Evolutionary conservation across 2,797 vertebrate species (phyloP).

Genomic region (Micropoecilia bifurca): DNA sequence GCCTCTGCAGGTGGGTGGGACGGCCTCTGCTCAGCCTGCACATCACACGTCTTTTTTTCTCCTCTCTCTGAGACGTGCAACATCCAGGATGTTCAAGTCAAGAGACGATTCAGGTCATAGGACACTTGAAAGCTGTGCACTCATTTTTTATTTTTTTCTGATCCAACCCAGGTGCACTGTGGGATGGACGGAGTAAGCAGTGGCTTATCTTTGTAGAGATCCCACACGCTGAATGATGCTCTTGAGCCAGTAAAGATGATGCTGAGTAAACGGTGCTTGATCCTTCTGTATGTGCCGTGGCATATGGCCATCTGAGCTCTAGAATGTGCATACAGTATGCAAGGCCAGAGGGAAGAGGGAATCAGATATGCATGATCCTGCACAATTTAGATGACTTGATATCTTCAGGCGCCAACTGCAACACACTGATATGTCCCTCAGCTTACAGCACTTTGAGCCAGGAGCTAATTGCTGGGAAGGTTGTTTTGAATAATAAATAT

Average conservation of each 20-base stretch:
- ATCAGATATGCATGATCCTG: constrained; percentile 67
- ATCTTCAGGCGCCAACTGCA: constrained; percentile 24
- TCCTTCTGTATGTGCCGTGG: constrained; percentile 50
- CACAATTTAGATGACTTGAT: constrained; percentile 58
- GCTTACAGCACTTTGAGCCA: constrained; percentile 1
- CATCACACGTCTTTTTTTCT: constrained; percentile 52
- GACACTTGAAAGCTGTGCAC: constrained; percentile 26
- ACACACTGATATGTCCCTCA: constrained; percentile 18
- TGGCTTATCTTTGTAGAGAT: constrained; percentile 45
- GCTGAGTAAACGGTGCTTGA: constrained; percentile 58
- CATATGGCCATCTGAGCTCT: constrained; percentile 66
- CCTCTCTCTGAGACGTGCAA: constrained; percentile 50
- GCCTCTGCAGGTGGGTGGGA: constrained; percentile 58
- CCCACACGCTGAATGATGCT: constrained; percentile 24
- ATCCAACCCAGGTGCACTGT: constrained; percentile 26
- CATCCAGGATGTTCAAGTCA: constrained; percentile 32
- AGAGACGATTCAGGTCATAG: constrained; percentile 37
- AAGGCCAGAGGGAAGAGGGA: constrained; percentile 47
- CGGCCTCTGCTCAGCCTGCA: constrained; percentile 54
- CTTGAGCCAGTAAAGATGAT: constrained; percentile 35
- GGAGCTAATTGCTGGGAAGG: background rate
- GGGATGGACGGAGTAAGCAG: constrained; percentile 27
- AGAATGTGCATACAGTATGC: constrained; percentile 42
- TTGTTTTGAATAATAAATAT: background rate
- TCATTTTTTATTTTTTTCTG: background rate